Evolutionary conservation across 2,888 invertebrate genomes (phyloP), one percentile per base, ranked within the genome.

Genomic region (Aleiodes testaceus): DNA sequence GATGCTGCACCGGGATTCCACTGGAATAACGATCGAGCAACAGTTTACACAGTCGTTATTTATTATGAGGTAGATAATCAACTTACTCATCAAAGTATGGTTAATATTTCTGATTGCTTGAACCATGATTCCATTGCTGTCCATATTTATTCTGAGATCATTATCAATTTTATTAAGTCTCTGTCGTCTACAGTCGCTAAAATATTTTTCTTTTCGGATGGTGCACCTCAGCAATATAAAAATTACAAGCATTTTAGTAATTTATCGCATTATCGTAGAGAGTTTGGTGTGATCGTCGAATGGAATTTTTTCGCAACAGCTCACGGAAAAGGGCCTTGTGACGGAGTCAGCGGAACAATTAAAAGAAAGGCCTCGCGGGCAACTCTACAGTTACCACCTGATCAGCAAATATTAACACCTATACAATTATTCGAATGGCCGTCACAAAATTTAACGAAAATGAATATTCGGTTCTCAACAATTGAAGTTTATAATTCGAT

Each of bases 381-480:
- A 11, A 74, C 69, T 36, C 65, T 74, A 22, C 74, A 74, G 50
- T 53, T 69, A 9, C 16, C 61, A 49, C 14, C 47, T 18, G 59
- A 64, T 14, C 26, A 67, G 11, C 68, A 53, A 44, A 72, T 74
- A 5, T 44, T 67, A 18, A 74, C 68, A 1, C 66, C 72, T 61
- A 52, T 47, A 59, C 66, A 68, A 65, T 65, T 71, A 26, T 72
- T 65, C 65, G 68, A 73, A 7, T 74, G 73, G 73, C 44, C 70
- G 44, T 26, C 55, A 22, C 7, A 66, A 63, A 55, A 42, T 61
- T 66, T 73, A 11, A 12, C 53, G 42, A 73, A 66, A 26, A 73
- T 73, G 9, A 12, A 36, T 44, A 26, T 61, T 30, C 16, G 49
- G 12, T 73, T 67, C 30, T 71, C 52, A 50, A 26, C 55, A 64